Evolutionary conservation across 2,888 invertebrate species (phyloP), one percentile per base, ranked within the genome.

Genomic region (Lithophane socia): DNA sequence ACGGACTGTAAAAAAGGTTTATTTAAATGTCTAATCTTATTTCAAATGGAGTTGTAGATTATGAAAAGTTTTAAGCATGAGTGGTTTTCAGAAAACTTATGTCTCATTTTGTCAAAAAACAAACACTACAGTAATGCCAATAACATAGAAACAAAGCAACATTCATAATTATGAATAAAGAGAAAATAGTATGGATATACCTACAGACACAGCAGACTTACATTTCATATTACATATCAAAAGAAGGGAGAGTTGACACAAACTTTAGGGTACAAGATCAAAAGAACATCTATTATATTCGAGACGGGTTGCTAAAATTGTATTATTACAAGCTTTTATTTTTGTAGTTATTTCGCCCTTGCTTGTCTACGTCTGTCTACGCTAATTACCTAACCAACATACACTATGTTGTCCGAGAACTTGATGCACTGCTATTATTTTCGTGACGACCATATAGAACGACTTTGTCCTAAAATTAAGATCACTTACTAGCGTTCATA

Each of bases 171-270:
- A 29, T 29, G 29, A 2, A 2, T 29, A 29, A 3, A 37, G 37
- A 37, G 37, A 37, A 37, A 37, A 37, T 37, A 37, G 37, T 37
- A 37, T 37, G 2, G 37, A 49, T 29, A 29, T 29, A 29, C 29
- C 29, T 29, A 29, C 29, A 29, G 29, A 49, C 5, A 49, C 49
- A n/a, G 24, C 18, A 58, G 9, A 49, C 58, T 10, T 58, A 49
- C 21, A 54, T 37, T 29, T 54, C 5, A 10, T 29, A 44, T 24
- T 37, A 64, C n/a, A 21, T 37, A 47, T 12, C n/a, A 64, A 64
- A 75, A 49, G 21, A 47, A 16, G 16, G 37, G 18, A 21, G 10
- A n/a, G 21, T 76, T 58, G 37, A 49, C 75, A 64, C 24, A 37
- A 18, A 58, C 29, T 56, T 58, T 29, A 12, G n/a, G 16, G 21